These are phyloP conservation scores for Spatula clypeata DNA, from an alignment of 2,797 vertebrate species.

Conservation along the genomic window DNA sequence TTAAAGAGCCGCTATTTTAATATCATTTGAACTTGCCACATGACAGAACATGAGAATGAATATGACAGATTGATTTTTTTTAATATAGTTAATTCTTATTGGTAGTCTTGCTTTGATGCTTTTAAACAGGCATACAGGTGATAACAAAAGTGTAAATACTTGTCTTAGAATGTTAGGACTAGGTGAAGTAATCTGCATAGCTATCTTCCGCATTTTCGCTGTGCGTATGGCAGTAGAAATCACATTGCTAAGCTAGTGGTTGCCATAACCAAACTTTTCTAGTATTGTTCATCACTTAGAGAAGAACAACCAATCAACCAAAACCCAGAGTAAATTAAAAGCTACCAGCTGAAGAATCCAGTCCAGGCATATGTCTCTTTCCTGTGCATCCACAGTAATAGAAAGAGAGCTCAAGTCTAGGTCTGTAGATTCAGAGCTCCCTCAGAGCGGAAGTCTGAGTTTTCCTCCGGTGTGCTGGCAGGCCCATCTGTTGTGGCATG, in stretches of 20 bases:
- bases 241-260: background rate
- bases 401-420: background rate
- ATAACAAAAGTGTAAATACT: background rate
- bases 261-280: background rate
- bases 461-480: constrained; percentile 52
- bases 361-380: rapidly evolving
- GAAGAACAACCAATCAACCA: background rate
- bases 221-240: background rate
- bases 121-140: background rate
- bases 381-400: background rate
- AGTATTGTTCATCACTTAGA: background rate
- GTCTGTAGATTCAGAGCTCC: constrained; percentile 1
- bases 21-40: background rate
- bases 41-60: background rate
- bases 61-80: background rate
- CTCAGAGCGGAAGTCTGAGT: constrained; percentile 44
- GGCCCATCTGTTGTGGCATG: background rate
- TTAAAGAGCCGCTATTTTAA: background rate
- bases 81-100: background rate
- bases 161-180: background rate
- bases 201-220: background rate
- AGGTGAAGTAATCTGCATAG: background rate
- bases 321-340: background rate
- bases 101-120: background rate
- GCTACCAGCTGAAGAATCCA: background rate